Conservation (phyloP, 2,113 vertebrate species). For the Tachysurus vachellii region DNA sequence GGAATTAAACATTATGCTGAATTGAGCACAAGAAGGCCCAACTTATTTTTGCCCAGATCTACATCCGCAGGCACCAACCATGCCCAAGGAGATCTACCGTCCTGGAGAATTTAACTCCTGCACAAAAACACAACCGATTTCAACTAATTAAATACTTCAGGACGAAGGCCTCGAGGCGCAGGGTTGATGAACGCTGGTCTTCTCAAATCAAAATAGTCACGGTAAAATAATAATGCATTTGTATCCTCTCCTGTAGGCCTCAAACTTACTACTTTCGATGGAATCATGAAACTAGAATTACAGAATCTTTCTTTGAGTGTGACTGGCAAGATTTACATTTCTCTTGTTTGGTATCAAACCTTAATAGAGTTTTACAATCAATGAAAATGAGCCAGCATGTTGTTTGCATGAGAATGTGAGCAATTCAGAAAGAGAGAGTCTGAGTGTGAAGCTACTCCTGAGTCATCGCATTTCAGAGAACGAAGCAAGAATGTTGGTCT, state of each 20-base stretch:
- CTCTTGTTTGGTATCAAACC: neutral
- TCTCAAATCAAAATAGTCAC: neutral
- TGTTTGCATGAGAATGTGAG: constrained; percentile 24
- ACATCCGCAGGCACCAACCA: neutral
- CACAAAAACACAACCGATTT: neutral
- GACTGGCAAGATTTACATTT: neutral
- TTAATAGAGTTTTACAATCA: neutral
- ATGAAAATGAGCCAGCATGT: neutral
- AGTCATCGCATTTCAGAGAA: neutral
- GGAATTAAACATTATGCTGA: neutral
- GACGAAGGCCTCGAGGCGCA: neutral
- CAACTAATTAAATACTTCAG: neutral
- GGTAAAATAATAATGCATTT: neutral
- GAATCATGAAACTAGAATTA: neutral
- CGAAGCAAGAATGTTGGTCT: neutral
- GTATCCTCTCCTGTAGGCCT: neutral
- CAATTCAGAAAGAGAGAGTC: neutral
- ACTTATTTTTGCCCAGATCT: neutral
- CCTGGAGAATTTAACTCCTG: neutral
- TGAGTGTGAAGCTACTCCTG: neutral
- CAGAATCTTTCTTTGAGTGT: neutral
- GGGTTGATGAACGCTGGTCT: neutral
- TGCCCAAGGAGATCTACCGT: neutral
- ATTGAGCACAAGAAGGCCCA: neutral
- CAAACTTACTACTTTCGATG: neutral